Conservation (phyloP, 2,888 invertebrate genomes). For the Hyles lineata region DNA sequence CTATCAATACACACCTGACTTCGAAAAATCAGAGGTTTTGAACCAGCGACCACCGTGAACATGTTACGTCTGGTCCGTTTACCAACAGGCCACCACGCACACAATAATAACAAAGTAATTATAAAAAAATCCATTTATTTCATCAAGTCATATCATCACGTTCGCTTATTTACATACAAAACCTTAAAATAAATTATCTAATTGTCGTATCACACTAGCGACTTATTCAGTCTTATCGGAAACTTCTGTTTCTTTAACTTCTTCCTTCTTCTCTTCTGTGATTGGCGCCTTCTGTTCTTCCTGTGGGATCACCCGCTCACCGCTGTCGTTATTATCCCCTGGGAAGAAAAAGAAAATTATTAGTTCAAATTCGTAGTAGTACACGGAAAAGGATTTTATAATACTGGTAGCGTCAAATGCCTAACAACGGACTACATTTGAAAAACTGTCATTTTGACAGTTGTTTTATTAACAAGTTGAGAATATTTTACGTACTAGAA, state of each 20-base stretch:
- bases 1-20: no score
- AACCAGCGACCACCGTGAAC: no score
- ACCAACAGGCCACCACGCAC: no score
- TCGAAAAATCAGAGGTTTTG: no score
- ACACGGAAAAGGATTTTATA: neutral
- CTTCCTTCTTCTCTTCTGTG: conserved; percentile 44
- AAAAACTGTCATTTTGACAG: no score
- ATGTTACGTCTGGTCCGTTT: no score
- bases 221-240: conserved; percentile 72
- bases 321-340: conserved; percentile 67
- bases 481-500: no score
- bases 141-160: neutral
- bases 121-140: neutral
- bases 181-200: conserved; percentile 52
- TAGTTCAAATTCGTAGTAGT: neutral
- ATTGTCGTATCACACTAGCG: conserved; percentile 60
- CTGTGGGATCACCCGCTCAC: conserved; percentile 52
- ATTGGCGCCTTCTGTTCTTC: conserved; percentile 45
- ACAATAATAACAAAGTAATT: no score
- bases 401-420: no score
- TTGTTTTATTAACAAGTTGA: no score
- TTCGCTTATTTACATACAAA: conserved; percentile 34
- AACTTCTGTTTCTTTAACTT: conserved; percentile 46
- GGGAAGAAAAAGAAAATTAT: conserved; percentile 40
- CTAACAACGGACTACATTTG: no score